Base-by-base conservation (phyloP, 2,888 invertebrate species). In the Nymphalis urticae region DNA sequence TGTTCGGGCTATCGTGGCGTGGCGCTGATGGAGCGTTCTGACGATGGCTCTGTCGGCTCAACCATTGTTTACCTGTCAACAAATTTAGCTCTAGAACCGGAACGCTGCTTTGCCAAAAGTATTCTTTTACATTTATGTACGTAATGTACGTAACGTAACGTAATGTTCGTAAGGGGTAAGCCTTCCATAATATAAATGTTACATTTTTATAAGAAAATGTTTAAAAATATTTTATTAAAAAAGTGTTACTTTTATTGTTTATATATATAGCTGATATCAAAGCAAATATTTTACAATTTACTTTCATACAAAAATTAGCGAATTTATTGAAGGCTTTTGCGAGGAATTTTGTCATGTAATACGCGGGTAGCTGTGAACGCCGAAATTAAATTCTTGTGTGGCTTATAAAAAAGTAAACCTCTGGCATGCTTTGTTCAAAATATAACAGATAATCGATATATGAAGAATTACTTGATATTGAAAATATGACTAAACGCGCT, bases 21-120 rank as follows among this genome's bases (percentile, higher is more conserved):
- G 75, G 76, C 75, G 80, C 81, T 88, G 84, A 89, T 85, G 85
- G 84, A 80, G 82, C 83, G 80, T 83, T 77, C 79, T 78, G 76
- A 75, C 78, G 74, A 77, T 78, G 78, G 77, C 77, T 53, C 60
- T 64, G 72, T 64, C 79, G 76, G 77, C 82, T 76, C 73, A 82
- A 84, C 83, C 83, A 82, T 85, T 87, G 87, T 88, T 87, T 86
- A 80, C 76, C 74, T 80, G 76, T 75, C 76, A 73, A 72, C 74
- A 75, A 75, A 75, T 64, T 50, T 42, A 42, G 50, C n/a, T 50
- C 2, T 50, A 42, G 27, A 27, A 42, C 19, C 19, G 8, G 1
- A 19, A 19, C 58, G 58, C 36, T 2, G 19, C 58, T 19, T 8
- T 42, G n/a, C 19, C 17, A 19, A 50, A n/a, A 50, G 50, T 17